Evolutionary conservation across 2,113 vertebrate species (phyloP).

Genomic region (Rafetus swinhoei): DNA sequence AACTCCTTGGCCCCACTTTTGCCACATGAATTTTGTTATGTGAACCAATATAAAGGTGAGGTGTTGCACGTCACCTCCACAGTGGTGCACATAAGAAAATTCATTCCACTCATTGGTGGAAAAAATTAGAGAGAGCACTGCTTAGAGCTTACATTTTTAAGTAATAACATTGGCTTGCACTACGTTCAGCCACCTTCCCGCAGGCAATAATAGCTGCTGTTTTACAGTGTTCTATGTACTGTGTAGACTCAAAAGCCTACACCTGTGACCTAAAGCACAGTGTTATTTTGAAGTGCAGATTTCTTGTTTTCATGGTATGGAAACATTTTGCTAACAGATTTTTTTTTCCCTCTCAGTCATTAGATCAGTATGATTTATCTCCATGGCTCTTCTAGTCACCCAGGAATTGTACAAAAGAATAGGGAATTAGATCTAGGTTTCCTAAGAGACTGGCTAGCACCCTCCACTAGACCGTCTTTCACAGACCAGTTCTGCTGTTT

Average conservation of each 20-base stretch:
- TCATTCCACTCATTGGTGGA: no score
- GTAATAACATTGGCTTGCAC: neutral
- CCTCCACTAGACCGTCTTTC: rapidly evolving
- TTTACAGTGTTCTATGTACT: neutral
- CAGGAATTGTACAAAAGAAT: rapidly evolving
- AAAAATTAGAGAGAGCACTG: no score
- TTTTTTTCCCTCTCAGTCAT: neutral
- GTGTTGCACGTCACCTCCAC: no score
- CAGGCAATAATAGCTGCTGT: rapidly evolving
- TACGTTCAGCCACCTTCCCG: neutral
- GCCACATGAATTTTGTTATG: no score
- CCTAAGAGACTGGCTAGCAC: neutral
- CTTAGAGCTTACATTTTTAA: neutral
- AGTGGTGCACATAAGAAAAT: no score
- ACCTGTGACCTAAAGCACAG: neutral
- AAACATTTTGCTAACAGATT: conserved; percentile 40
- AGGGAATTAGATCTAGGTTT: rapidly evolving
- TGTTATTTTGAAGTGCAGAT: conserved; percentile 18
- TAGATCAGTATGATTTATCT: neutral
- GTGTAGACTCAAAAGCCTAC: neutral
- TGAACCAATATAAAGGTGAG: no score
- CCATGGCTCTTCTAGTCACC: conserved; percentile 32
- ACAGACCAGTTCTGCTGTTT: neutral
- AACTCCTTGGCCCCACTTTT: no score
- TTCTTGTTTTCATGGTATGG: conserved; percentile 31